These are phyloP conservation scores for Leucoraja erinaceus DNA, from an alignment of 2,113 vertebrate genomes.

Conservation along the genomic window DNA sequence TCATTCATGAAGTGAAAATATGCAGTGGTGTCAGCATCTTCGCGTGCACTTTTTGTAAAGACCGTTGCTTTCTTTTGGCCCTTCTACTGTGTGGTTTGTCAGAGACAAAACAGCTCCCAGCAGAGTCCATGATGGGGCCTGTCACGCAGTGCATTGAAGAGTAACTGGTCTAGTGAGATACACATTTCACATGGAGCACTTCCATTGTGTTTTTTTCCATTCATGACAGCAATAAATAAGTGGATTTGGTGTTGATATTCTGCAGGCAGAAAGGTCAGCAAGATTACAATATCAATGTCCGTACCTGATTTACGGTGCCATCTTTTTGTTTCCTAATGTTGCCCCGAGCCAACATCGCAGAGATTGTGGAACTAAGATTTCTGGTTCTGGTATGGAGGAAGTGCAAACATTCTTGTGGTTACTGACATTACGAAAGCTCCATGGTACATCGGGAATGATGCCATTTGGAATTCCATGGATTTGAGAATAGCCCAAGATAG, in stretches of 20 bases:
- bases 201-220: not conserved
- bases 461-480: not conserved
- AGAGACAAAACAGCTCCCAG: not conserved
- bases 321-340: not conserved
- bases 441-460: too few relatives aligned
- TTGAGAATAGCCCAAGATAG: too few relatives aligned
- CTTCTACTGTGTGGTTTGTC: not conserved
- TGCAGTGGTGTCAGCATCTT: not conserved
- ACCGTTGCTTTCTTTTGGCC: not conserved
- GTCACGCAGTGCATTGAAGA: not conserved
- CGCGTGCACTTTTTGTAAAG: not conserved
- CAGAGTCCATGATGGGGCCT: not conserved
- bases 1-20: not conserved
- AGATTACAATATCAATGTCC: not conserved
- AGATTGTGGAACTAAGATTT: not conserved
- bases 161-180: not conserved
- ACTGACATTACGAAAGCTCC: not conserved
- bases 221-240: not conserved
- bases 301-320: not conserved
- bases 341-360: not conserved
- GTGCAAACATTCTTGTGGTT: not conserved
- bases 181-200: not conserved
- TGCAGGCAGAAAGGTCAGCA: not conserved
- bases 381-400: not conserved
- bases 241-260: not conserved